Percentiles rank a stretch among this genome's conserved stretches.
phyloP scores from a whole-genome alignment of 2,797 vertebrate species.

The Melanotaenia boesemani region DNA sequence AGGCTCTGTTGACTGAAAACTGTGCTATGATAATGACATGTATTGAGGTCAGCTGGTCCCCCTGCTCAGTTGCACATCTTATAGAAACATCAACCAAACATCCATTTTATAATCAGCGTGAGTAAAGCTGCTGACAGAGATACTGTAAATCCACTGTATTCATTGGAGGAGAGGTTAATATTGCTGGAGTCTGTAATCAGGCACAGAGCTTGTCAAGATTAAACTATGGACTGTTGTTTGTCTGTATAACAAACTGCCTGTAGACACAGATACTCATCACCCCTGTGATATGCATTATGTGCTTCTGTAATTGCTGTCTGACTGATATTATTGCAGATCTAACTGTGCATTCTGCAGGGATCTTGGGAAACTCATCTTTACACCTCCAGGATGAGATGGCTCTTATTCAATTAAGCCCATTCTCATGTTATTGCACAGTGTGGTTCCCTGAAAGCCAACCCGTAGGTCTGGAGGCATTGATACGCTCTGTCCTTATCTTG shows the following conservation, averaged over 20 bases:
- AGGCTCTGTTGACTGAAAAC: conserved; percentile 63
- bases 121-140: conserved; percentile 21
- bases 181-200: conserved; percentile 25
- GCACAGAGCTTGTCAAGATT: conserved; percentile 26
- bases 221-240: conserved; percentile 16
- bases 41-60: conserved; percentile 79
- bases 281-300: conserved; percentile 40
- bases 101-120: conserved; percentile 4
- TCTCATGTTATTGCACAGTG: conserved; percentile 64
- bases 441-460: conserved; percentile 50
- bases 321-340: conserved; percentile 43
- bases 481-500: conserved; percentile 36
- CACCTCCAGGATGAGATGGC: conserved; percentile 42
- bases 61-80: conserved; percentile 44
- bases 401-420: conserved; percentile 61
- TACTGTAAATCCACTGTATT: conserved; percentile 9
- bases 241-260: conserved; percentile 20
- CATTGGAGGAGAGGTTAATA: conserved; percentile 12
- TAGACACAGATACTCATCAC: conserved; percentile 42
- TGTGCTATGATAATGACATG: conserved; percentile 78
- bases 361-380: conserved; percentile 51
- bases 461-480: conserved; percentile 48
- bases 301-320: conserved; percentile 52
- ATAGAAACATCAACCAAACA: conserved; percentile 57
- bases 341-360: conserved; percentile 50